phyloP scores from a whole-genome alignment of 1,140 invertebrate genomes.

The Drosophila gunungcola region DNA sequence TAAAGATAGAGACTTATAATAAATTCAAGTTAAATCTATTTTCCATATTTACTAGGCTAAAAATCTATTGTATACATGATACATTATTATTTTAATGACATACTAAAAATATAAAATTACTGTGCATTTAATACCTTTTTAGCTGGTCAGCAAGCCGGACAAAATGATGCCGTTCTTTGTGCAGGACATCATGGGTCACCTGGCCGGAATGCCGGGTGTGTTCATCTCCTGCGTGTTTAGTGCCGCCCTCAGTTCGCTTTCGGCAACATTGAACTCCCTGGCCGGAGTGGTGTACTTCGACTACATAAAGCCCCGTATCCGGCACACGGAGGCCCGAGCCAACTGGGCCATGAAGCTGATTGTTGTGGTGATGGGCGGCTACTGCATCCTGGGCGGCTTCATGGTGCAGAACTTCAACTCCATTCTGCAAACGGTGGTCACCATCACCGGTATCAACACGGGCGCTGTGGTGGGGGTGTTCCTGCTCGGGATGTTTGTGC shows the following conservation, averaged over 20 bases:
- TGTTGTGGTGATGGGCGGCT: conserved; percentile 86
- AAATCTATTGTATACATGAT: too few species aligned
- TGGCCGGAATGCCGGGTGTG: conserved; percentile 88
- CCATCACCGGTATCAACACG: conserved; percentile 87
- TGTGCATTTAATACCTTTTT: neutral
- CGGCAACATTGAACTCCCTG: conserved; percentile 90
- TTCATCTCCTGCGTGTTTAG: conserved; percentile 90
- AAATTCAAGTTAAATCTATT: too few species aligned
- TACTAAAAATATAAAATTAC: too few species aligned
- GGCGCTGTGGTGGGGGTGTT: conserved; percentile 91
- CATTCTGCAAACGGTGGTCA: conserved; percentile 87
- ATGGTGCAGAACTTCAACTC: conserved; percentile 88
- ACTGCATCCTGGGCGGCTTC: conserved; percentile 88
- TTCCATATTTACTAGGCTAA: too few species aligned
- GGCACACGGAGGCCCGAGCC: conserved; percentile 86
- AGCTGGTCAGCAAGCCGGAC: conserved; percentile 85
- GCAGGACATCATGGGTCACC: conserved; percentile 87
- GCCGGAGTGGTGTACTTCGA: conserved; percentile 91
- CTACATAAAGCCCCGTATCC: conserved; percentile 87
- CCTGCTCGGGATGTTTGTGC: conserved; percentile 90
- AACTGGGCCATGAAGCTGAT: conserved; percentile 88
- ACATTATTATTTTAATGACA: too few species aligned
- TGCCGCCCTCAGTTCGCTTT: conserved; percentile 90
- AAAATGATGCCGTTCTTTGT: conserved; percentile 88
- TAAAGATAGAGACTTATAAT: too few species aligned